Conservation (phyloP, 2,113 vertebrate species). For the Meles meles region DNA sequence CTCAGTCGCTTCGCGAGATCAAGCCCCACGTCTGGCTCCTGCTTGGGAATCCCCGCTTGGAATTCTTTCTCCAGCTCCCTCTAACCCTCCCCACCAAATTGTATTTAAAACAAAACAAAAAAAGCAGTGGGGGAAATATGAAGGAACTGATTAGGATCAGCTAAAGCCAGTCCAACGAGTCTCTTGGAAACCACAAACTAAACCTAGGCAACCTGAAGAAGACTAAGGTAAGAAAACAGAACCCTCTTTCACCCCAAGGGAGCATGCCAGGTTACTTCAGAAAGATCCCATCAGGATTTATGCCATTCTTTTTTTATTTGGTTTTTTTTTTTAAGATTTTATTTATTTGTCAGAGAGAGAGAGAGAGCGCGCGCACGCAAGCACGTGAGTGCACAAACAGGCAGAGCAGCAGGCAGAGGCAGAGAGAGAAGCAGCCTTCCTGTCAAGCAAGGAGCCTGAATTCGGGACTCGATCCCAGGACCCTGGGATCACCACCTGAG, state of each 20-base stretch:
- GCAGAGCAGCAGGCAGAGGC: too few species aligned
- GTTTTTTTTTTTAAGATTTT: too few species aligned
- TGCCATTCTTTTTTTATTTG: background rate
- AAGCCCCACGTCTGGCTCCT: background rate
- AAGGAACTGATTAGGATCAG: conserved; percentile 43
- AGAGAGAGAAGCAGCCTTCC: too few species aligned
- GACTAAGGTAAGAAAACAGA: conserved; percentile 3
- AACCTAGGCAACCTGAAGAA: background rate
- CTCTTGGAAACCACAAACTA: conserved; percentile 38
- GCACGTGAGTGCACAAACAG: too few species aligned
- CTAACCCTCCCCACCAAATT: background rate
- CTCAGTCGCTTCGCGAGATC: too few species aligned
- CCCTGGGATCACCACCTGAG: too few species aligned
- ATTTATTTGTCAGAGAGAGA: too few species aligned
- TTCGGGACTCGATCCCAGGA: too few species aligned
- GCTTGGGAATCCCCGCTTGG: background rate
- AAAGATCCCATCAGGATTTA: background rate
- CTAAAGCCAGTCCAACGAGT: conserved; percentile 62
- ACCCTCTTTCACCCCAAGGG: background rate
- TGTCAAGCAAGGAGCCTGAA: too few species aligned
- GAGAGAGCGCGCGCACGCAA: too few species aligned
- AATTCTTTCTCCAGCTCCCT: background rate
- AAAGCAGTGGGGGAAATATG: conserved; percentile 14
- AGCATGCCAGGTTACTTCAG: background rate
- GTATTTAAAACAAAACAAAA: background rate